Evolutionary conservation across 1,140 invertebrate species (phyloP), one percentile per base, ranked within the genome.

Genomic region (Diorhabda sublineata): DNA sequence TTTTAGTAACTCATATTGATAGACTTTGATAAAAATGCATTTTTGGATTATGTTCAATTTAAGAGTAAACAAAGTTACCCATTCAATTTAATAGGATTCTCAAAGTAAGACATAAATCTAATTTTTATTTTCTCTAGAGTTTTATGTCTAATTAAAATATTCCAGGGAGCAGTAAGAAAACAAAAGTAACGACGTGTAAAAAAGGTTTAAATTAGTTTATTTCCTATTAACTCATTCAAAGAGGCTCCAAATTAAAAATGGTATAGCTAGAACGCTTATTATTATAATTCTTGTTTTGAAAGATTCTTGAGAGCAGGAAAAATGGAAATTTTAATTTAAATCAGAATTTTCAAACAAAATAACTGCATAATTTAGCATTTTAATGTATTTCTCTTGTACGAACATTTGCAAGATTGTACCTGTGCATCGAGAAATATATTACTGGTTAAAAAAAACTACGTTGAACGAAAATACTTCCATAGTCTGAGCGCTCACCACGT

Each of bases 321-420:
- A 52, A 26, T 52, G 47, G 6, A 52, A n/a, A 52, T 52, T 52
- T 6, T 3, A 52, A 52, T 52, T 52, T 52, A 52, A 52, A 52
- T 52, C 6, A 8, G 47, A 52, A 52, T 8, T 52, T 52, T n/a
- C n/a, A 52, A n/a, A 52, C n/a, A 52, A 52, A 52, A 52, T 52
- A 52, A 52, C n/a, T 52, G 47, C n/a, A 52, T 52, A 52, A 52
- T n/a, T 52, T 52, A 52, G 47, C 47, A 52, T 52, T 52, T 52
- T 52, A 52, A 52, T 52, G 47, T n/a, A n/a, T n/a, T 52, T n/a
- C 2, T 52, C 3, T n/a, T 52, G 47, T 52, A 8, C 6, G 47
- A 52, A n/a, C 2, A 52, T 52, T 52, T 52, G 2, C 47, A 52
- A 52, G 47, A 52, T 52, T 52, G 47, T 52, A 52, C 47, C 47